Evolutionary conservation across 2,113 vertebrate genomes (phyloP), one percentile per base, ranked within the genome.

Genomic region (Toxostoma redivivum): DNA sequence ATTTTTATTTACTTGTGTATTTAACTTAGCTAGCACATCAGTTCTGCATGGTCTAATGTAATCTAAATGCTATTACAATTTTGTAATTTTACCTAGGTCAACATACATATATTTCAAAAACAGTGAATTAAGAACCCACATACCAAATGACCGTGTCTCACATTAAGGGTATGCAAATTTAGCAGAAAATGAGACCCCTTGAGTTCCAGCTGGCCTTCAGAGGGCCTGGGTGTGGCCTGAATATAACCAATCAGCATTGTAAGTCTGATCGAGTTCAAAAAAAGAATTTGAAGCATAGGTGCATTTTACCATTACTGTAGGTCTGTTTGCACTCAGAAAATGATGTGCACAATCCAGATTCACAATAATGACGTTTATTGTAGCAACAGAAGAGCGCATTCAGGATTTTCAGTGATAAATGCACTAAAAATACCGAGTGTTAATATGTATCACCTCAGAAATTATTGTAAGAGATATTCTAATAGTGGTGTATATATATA

Each of bases 211-310:
- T 67, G 61, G 20, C 25, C n/a, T 51, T 51, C 69, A 38, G 38
- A 53, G 13, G 33, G 33, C 33, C 28, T 81, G 45, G 2, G 5
- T 58, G 9, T 66, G 44, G 15, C 37, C n/a, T 53, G 19, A 24
- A 38, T 60, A 12, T 12, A 47, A n/a, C 20, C 19, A 38, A 13
- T 58, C 24, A 38, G 12, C 7, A 2, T 22, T 30, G 2, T n/a
- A 38, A 44, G 4, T 66, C 19, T 3, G 1, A 2, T 33, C 1
- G 1, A 57, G 23, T 51, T 58, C 44, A 50, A 37, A 58, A 44
- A 12, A 40, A 56, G 33, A 37, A 58, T 21, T 57, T 38, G 77
- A 42, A 73, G 42, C 11, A 28, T 14, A 23, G 33, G 2, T 81
- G 18, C 58, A 7, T 12, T 44, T 65, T 33, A 44, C 5, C 18